phyloP scores from a whole-genome alignment of 23 tunicate species.

The Halocynthia roretzi region DNA sequence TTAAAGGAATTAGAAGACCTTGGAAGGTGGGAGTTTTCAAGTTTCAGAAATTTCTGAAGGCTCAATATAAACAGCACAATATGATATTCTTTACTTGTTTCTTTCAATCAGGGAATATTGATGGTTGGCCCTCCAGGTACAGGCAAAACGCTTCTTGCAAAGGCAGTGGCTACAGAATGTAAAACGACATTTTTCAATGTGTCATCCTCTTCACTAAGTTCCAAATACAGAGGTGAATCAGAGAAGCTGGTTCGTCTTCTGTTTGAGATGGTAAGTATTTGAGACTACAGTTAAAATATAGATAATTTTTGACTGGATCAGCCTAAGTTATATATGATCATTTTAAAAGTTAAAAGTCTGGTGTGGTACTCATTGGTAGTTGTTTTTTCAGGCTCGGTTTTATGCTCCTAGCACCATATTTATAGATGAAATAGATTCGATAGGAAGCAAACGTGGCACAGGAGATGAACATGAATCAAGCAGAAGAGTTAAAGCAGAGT shows the following conservation, averaged over 20 bases:
- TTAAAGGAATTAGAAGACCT: slow-evolving; percentile 91
- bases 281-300: neutral
- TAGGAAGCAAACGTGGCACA: slow-evolving; percentile 95
- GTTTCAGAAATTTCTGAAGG: neutral
- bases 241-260: slow-evolving; percentile 85
- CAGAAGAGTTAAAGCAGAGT: slow-evolving; percentile 89
- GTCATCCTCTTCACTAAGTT: slow-evolving; percentile 88
- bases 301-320: neutral
- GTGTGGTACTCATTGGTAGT: too few relatives aligned
- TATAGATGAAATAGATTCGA: slow-evolving; percentile 97
- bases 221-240: slow-evolving; percentile 96
- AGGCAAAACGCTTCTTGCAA: slow-evolving; percentile 90
- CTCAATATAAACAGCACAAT: neutral
- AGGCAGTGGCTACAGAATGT: slow-evolving; percentile 98
- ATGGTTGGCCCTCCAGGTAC: slow-evolving; percentile 99
- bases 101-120: slow-evolving; percentile 39
- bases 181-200: slow-evolving; percentile 97
- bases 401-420: slow-evolving; percentile 97
- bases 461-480: slow-evolving; percentile 98
- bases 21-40: slow-evolving; percentile 46
- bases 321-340: neutral
- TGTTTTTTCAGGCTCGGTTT: slow-evolving; percentile 59
- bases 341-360: neutral
- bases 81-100: neutral
- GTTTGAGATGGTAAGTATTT: slow-evolving; percentile 62